phyloP scores from a whole-genome alignment of 1,140 invertebrate genomes.

The Halyomorpha halys region DNA sequence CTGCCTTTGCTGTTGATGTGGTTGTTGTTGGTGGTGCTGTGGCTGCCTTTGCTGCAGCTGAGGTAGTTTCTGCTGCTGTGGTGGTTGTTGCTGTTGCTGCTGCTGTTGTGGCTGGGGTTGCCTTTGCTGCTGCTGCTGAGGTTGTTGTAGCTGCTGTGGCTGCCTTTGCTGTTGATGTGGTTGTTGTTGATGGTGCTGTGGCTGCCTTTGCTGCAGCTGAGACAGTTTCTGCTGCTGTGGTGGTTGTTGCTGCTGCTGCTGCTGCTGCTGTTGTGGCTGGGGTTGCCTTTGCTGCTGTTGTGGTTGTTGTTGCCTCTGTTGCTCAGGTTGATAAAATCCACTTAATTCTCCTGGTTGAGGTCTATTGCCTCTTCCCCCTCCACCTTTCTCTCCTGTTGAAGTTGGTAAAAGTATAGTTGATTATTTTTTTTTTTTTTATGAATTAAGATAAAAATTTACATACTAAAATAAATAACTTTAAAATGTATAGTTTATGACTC shows the following conservation, averaged over 20 bases:
- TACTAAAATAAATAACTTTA: no score
- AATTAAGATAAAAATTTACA: no score
- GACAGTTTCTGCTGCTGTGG: not conserved
- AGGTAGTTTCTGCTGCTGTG: not conserved
- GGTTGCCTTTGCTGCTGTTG: not conserved
- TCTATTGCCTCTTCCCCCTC: no score
- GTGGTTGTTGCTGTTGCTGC: not conserved
- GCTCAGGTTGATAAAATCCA: not conserved
- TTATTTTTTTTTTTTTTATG: no score
- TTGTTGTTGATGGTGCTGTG: not conserved
- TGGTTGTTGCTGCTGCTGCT: not conserved
- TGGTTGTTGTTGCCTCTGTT: not conserved
- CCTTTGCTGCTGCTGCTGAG: not conserved
- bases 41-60: not conserved
- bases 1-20: not conserved
- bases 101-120: not conserved
- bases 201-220: not conserved
- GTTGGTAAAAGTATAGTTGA: no score
- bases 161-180: not conserved
- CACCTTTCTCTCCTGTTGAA: no score
- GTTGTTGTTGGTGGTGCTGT: not conserved
- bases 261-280: not conserved
- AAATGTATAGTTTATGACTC: no score
- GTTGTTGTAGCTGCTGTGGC: not conserved
- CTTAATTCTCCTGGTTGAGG: no score